Conservation (phyloP, 2,888 invertebrate species). For the Anticlea derivata region DNA sequence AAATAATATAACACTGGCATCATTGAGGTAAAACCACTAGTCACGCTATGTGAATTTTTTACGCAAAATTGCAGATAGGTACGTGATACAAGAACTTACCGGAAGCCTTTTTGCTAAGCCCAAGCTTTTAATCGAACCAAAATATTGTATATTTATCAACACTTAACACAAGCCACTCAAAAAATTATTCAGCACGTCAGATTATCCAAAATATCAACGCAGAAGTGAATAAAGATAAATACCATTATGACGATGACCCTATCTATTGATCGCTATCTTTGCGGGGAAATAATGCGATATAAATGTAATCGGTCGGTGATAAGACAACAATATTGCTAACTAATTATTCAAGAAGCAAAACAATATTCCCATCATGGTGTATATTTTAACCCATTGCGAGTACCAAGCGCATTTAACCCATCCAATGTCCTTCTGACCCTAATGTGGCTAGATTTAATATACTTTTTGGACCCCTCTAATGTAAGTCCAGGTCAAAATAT, state of each 20-base stretch:
- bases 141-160: background rate
- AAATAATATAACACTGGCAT: background rate
- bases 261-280: slow-evolving; percentile 69
- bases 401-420: too few species aligned
- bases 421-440: too few species aligned
- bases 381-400: too few species aligned
- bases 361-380: background rate
- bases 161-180: slow-evolving; percentile 16
- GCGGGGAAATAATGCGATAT: slow-evolving; percentile 55
- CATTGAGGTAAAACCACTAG: background rate
- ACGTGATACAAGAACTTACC: slow-evolving; percentile 13
- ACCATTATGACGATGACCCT: slow-evolving; percentile 53
- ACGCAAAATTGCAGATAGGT: background rate
- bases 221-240: slow-evolving; percentile 52
- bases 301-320: slow-evolving; percentile 19
- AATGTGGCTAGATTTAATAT: too few species aligned
- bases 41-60: background rate
- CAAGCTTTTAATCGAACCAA: background rate
- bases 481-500: too few species aligned
- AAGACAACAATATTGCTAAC: slow-evolving; percentile 16
- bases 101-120: background rate
- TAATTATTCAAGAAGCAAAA: slow-evolving; percentile 3
- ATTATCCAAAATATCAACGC: slow-evolving; percentile 45
- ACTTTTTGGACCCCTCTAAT: too few species aligned
- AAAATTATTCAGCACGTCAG: slow-evolving; percentile 41